Evolutionary conservation across 2,797 vertebrate species (phyloP).

Genomic region (Pseudocheirus occidentalis): DNA sequence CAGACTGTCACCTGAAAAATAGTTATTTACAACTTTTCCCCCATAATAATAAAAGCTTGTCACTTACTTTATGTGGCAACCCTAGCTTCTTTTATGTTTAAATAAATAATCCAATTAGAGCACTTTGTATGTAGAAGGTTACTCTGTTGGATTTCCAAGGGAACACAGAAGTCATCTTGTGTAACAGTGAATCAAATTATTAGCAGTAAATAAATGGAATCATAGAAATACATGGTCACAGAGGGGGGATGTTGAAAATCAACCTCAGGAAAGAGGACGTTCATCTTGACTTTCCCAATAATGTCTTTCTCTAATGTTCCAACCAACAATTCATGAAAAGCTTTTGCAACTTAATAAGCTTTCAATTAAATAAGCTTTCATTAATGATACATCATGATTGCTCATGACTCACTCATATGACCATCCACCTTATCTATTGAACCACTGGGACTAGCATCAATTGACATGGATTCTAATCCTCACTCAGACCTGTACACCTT

Average conservation of each 20-base stretch:
- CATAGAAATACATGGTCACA: neutral
- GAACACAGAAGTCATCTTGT: neutral
- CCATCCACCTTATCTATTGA: neutral
- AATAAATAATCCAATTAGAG: neutral
- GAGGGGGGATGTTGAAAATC: neutral
- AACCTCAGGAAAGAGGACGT: neutral
- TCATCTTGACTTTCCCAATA: neutral
- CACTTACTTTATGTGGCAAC: neutral
- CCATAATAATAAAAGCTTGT: neutral
- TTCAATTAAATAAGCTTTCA: neutral
- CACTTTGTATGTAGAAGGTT: neutral
- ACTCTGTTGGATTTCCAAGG: neutral
- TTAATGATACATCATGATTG: neutral
- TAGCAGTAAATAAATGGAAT: neutral
- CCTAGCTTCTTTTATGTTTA: neutral
- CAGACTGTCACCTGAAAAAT: neutral
- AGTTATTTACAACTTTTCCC: neutral
- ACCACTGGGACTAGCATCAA: neutral
- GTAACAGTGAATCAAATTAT: neutral
- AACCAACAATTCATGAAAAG: neutral
- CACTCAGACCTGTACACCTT: neutral
- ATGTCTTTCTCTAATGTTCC: neutral
- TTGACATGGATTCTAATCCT: neutral
- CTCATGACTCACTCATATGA: neutral
- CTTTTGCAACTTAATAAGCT: neutral